A percentile compares a stretch with the other conserved stretches of the same genome.
These are phyloP conservation scores for Tachina lurida DNA, from an alignment of 2,888 invertebrate species.

Conservation along the genomic window DNA sequence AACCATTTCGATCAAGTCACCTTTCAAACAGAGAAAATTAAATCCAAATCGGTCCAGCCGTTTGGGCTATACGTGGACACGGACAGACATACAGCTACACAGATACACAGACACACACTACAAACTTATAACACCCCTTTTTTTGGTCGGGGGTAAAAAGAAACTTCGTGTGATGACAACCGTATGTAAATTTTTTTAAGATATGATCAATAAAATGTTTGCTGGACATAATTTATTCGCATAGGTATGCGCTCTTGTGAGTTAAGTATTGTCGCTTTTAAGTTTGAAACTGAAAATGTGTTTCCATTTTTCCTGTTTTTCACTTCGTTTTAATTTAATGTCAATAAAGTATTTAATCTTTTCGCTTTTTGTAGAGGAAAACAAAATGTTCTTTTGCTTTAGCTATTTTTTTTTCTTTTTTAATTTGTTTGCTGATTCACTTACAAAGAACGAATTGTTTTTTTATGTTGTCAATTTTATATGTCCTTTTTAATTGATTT, in stretches of 20 bases:
- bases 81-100: no score
- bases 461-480: neutral
- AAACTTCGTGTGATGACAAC: no score
- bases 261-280: neutral
- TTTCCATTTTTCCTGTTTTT: neutral
- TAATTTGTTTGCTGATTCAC: neutral
- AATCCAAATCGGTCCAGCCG: no score
- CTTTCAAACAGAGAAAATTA: no score
- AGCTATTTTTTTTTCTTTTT: neutral
- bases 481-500: neutral
- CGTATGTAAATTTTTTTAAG: no score
- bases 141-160: no score
- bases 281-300: neutral
- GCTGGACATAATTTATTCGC: neutral
- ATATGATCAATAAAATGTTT: neutral
- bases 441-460: conserved; percentile 14
- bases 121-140: no score
- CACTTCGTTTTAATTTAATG: conserved; percentile 13
- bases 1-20: no score
- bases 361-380: conserved; percentile 27
- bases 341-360: conserved; percentile 50
- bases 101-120: no score
- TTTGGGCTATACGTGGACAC: no score
- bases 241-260: neutral
- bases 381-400: neutral